Evolutionary conservation across 2,888 invertebrate species (phyloP), one percentile per base, ranked within the genome.

Genomic region (Melinaea menophilus): DNA sequence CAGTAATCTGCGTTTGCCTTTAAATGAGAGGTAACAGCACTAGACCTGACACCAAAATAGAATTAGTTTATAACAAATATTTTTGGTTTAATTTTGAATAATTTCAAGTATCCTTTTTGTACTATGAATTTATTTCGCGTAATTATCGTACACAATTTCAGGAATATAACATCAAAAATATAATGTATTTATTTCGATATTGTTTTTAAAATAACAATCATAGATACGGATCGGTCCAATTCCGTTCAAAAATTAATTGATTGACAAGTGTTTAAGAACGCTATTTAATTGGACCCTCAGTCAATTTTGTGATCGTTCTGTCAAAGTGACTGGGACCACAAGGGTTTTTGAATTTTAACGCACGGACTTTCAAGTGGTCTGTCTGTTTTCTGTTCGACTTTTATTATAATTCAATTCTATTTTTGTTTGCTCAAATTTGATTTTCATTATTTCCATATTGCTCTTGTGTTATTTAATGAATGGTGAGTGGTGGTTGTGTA

Each of bases 301-400:
- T 79, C 71, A 70, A 59, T 56, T 72, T 72, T 71, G 72, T 76
- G 79, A 81, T 79, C 79, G 84, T 79, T 82, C 68, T 66, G 68
- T 79, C 79, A 83, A 82, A 79, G 81, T 80, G 81, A 77, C 78
- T 79, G 78, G 78, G 75, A 75, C 74, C 74, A 75, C 76, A 71
- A 81, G 81, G 68, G 77, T 80, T 76, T 79, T 82, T 84, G 79
- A 86, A 85, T 85, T 82, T 84, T 84, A 84, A 86, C 51, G 51
- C 51, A 82, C 75, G 77, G 72, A 71, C 71, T 73, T 22, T 78
- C 73, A 77, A 82, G 77, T 75, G 77, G 76, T 80, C 78, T 79
- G 81, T 81, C 79, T 79, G 79, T 70, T 66, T 62, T 63, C 64
- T 58, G 48, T 47, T 47, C 9, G 45, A 34, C 47, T 58, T 56